A percentile compares a stretch with the other conserved stretches of the same genome.
These are phyloP conservation scores for Artemia sinica DNA, from an alignment of 2,888 invertebrate species.

Conservation along the genomic window DNA sequence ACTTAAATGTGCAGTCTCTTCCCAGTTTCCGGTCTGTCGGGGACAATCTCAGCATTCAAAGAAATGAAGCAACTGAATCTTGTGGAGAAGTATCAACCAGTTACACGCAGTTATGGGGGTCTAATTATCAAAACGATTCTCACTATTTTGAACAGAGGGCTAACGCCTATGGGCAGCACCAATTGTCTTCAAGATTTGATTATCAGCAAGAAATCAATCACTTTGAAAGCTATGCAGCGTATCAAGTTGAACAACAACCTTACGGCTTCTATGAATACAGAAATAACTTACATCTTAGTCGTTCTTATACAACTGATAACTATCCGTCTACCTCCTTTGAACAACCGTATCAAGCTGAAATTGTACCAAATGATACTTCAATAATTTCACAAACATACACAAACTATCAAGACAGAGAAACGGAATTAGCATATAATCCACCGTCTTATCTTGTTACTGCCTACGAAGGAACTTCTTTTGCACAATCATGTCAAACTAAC, in stretches of 20 bases:
- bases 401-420: background rate
- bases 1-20: background rate
- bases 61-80: background rate
- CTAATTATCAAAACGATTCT: background rate
- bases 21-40: background rate
- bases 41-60: background rate
- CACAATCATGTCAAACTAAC: background rate
- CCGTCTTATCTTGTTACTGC: background rate
- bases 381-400: background rate
- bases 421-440: background rate
- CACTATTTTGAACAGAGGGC: background rate
- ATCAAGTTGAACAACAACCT: background rate
- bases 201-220: background rate
- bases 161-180: background rate
- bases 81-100: background rate
- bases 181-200: background rate
- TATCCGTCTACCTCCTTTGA: background rate
- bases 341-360: background rate
- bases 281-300: background rate
- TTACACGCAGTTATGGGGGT: background rate
- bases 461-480: background rate
- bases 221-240: conserved; percentile 7
- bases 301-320: background rate
- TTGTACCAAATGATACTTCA: background rate
- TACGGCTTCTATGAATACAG: background rate